A percentile compares a stretch with the other conserved stretches of the same genome.
Conservation (phyloP, 2,888 invertebrate genomes). For the Ephialtes manifestator region DNA sequence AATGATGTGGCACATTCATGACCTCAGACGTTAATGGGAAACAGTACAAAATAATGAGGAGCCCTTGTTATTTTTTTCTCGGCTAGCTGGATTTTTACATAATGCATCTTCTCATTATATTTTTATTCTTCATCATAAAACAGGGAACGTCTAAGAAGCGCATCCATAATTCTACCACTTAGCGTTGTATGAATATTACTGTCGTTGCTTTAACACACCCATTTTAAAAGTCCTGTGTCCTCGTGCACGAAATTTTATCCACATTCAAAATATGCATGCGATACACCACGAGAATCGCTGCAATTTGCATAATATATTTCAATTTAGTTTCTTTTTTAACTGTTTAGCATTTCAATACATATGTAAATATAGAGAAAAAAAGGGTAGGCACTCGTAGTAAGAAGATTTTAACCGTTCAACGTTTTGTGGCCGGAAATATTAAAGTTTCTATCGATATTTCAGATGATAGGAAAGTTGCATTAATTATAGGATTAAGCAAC, state of each 20-base stretch:
- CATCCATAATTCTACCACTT: conserved; percentile 45
- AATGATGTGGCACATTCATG: neutral
- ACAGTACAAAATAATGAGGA: conserved; percentile 9
- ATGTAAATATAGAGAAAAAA: neutral
- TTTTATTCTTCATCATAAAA: conserved; percentile 47
- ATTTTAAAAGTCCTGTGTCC: neutral
- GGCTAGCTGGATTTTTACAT: conserved; percentile 49
- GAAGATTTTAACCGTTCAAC: no score
- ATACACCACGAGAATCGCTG: neutral
- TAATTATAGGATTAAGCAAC: no score
- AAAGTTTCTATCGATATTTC: no score
- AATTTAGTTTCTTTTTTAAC: neutral
- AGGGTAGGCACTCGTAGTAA: no score
- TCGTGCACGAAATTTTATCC: neutral
- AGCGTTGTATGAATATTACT: conserved; percentile 32
- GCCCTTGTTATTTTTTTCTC: conserved; percentile 1
- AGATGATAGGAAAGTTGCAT: no score
- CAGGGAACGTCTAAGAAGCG: conserved; percentile 5
- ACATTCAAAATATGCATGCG: neutral
- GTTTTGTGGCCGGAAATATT: no score
- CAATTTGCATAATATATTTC: neutral
- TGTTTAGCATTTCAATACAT: neutral
- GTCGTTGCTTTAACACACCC: conserved; percentile 10
- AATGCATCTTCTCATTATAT: conserved; percentile 65
- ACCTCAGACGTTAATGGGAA: conserved; percentile 6